Base-by-base conservation (phyloP, 2,888 invertebrate genomes). In the Elegia similella region DNA sequence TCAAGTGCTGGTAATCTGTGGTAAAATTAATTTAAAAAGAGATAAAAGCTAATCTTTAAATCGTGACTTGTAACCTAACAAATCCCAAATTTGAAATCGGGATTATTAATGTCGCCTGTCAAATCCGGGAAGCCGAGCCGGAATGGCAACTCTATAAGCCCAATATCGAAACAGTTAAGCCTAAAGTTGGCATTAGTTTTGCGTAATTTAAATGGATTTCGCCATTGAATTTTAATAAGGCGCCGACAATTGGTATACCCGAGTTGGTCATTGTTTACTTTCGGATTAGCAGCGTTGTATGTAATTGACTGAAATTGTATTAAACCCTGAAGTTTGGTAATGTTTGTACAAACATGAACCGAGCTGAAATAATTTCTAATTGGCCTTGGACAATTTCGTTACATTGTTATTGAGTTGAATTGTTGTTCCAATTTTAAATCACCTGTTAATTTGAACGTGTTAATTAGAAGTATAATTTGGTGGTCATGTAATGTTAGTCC, bases 351-450 rank as follows among this genome's bases (percentile, higher is more conserved):
- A 53, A 53, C 23, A 34, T 13, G 15, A 42, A 42, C 29, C 13
- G 29, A 29, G 43, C 46, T 57, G 48, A 59, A 66, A 66, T 63
- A 66, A 65, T 62, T 67, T 55, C 59, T 62, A 55, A 61, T 55
- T 61, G 64, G 60, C 66, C 63, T 62, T 12, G 34, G 50, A 50
- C 16, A 32, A 50, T 32, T 32, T 32, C 15, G 34, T 13, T 32
- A 34, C 15, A 12, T 1, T 13, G 29, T 30, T n/a, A 47, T 47
- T 48, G 13, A 15, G 48, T 48, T 48, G 32, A 13, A 6, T 15
- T 30, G 15, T 50, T 50, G 50, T 34, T 5, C 16, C 16, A 38
- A 38, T 16, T 34, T 16, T 2, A 16, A 29, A 29, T 47, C n/a
- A 12, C 5, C 23, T 23, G 23, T 23, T 23, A 23, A 23, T 23